Base-by-base conservation (phyloP, 2,888 invertebrate species). In the Epinotia demarniana region DNA sequence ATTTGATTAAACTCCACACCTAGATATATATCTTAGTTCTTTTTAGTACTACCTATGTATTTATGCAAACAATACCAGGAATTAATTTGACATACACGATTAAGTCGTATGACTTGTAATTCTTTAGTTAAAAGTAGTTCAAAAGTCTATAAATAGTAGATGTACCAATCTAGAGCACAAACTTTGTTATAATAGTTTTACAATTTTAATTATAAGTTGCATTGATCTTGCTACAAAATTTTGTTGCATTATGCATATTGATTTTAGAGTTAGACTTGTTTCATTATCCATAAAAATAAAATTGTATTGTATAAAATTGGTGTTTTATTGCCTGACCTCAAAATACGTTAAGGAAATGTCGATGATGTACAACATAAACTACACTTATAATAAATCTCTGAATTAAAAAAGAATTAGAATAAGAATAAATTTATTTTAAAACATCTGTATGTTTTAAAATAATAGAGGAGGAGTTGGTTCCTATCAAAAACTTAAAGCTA, bases 261-360 rank as follows among this genome's bases (percentile, higher is more conserved):
- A 68, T 68, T 79, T 81, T 77, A 76, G 64, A 58, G 55, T 75
- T 79, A 78, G 67, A 71, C 66, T 78, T 76, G 64, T 78, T 80
- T 79, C 69, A 77, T 75, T 79, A 73, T 77, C 78, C 76, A 77
- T 81, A 67, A 77, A 79, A 80, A 73, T 76, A 80, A 81, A 81
- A 80, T 76, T 76, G 79, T 80, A 81, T 77, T 79, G 80, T 80
- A 79, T 77, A 81, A 77, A 33, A 73, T n/a, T 57, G 43, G 73
- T 75, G 76, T 73, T 77, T 73, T 70, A 27, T 68, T 76, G 23
- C 8, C n/a, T 39, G 12, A 23, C 19, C 70, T 39, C n/a, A n/a
- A 8, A 61, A 61, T 39, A 16, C 11, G n/a, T 16, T 61, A 13
- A 12, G 13, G 3, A 46, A 13, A 46, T 46, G 12, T 46, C 12